phyloP scores from a whole-genome alignment of 2,888 invertebrate species.

The Axea sp. region DNA sequence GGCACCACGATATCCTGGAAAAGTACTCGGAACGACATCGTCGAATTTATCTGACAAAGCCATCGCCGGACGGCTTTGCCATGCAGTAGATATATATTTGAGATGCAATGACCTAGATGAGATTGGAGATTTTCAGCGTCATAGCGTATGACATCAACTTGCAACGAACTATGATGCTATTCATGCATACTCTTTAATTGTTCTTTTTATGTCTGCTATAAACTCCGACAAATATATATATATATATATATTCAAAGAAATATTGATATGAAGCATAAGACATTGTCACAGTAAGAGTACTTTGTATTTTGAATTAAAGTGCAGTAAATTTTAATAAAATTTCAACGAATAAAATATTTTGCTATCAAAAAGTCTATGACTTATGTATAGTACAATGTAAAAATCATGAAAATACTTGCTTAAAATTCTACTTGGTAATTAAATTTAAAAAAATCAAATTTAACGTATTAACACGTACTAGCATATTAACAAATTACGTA shows the following conservation, averaged over 20 bases:
- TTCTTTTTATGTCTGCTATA: slow-evolving; percentile 33
- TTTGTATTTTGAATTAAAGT: slow-evolving; percentile 1
- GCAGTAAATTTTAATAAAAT: slow-evolving; percentile 16
- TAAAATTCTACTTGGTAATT: too few species aligned
- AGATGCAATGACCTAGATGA: slow-evolving; percentile 56
- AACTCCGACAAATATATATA: slow-evolving; percentile 19
- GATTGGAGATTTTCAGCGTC: slow-evolving; percentile 53
- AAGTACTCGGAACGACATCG: slow-evolving; percentile 53
- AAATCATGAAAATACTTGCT: too few species aligned
- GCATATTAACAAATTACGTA: too few species aligned
- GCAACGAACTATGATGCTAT: slow-evolving; percentile 19
- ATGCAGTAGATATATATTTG: slow-evolving; percentile 50
- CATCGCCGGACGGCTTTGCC: slow-evolving; percentile 52
- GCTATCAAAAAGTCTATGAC: background rate
- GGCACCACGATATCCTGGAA: slow-evolving; percentile 54
- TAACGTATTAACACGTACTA: too few species aligned
- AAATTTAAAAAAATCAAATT: too few species aligned
- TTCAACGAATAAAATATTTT: slow-evolving; percentile 5
- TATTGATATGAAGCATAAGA: slow-evolving; percentile 15
- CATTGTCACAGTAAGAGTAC: slow-evolving; percentile 1
- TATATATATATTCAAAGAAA: slow-evolving; percentile 20
- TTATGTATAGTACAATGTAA: too few species aligned
- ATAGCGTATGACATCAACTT: slow-evolving; percentile 26
- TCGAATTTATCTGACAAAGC: slow-evolving; percentile 61
- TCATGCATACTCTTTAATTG: slow-evolving; percentile 34